phyloP scores from a whole-genome alignment of 2,113 vertebrate genomes.

The Ancistrus triradiatus region DNA sequence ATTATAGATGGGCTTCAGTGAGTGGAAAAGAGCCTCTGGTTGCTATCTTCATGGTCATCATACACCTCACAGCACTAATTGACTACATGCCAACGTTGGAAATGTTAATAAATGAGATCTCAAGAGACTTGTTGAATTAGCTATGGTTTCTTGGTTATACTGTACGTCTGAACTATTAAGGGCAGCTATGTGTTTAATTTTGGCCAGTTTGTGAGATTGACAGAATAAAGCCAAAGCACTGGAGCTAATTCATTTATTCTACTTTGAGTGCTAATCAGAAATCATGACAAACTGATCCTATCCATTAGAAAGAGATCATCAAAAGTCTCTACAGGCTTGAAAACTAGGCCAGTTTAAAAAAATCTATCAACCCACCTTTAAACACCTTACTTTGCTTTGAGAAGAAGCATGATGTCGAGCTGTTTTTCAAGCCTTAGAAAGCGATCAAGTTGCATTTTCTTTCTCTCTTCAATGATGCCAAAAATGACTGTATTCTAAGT shows the following conservation, averaged over 20 bases:
- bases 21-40: slow-evolving; percentile 55
- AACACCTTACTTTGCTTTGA: not conserved
- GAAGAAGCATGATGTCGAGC: not conserved
- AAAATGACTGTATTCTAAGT: too few species aligned
- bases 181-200: slow-evolving; percentile 64
- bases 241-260: slow-evolving; percentile 71
- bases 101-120: slow-evolving; percentile 51
- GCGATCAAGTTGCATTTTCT: not conserved
- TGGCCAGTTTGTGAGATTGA: slow-evolving; percentile 57
- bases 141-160: slow-evolving; percentile 51
- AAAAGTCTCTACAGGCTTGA: slow-evolving; percentile 32
- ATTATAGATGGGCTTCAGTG: slow-evolving; percentile 64
- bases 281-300: slow-evolving; percentile 43
- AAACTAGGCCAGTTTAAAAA: slow-evolving; percentile 35
- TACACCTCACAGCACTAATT: slow-evolving; percentile 48
- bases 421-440: not conserved
- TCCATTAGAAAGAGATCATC: slow-evolving; percentile 28
- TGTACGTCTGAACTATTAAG: slow-evolving; percentile 61
- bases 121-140: slow-evolving; percentile 54
- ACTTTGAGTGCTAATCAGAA: slow-evolving; percentile 52
- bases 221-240: slow-evolving; percentile 61
- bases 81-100: slow-evolving; percentile 39
- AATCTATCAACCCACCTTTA: not conserved
- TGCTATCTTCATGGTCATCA: slow-evolving; percentile 45
- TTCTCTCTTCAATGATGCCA: too few species aligned